Conservation (phyloP, 2,888 invertebrate species). For the Arenicola marina region DNA sequence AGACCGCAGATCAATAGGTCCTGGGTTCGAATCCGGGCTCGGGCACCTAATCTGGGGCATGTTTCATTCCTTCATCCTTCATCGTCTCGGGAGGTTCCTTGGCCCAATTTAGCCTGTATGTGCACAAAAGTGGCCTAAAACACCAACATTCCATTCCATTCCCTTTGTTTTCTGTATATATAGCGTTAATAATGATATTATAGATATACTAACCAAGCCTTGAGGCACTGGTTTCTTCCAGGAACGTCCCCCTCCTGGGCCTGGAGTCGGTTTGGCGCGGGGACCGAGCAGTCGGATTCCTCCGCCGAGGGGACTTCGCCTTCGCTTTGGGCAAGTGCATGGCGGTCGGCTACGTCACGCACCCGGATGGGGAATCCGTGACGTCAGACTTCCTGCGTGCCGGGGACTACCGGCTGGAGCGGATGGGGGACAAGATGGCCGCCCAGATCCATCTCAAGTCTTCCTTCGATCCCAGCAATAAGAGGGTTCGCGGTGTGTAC, state of each 20-base stretch:
- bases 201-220: neutral
- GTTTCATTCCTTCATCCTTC: no score
- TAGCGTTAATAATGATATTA: neutral
- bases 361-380: constrained; percentile 66
- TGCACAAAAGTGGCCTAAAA: no score
- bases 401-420: constrained; percentile 80
- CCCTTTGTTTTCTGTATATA: neutral
- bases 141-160: neutral
- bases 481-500: constrained; percentile 72
- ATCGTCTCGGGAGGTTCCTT: no score
- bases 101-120: no score
- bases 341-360: constrained; percentile 67
- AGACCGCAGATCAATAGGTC: no score
- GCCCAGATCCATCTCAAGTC: constrained; percentile 74
- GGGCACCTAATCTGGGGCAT: no score
- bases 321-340: constrained; percentile 68
- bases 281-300: constrained; percentile 75
- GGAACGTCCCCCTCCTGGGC: constrained; percentile 78
- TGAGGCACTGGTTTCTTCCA: no score
- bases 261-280: constrained; percentile 77
- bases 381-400: constrained; percentile 58
- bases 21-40: no score
- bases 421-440: constrained; percentile 69
- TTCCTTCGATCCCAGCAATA: constrained; percentile 81
- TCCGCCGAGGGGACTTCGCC: constrained; percentile 82